These are phyloP conservation scores for Phataginus tricuspis DNA, from an alignment of 2,797 vertebrate species.

Conservation along the genomic window DNA sequence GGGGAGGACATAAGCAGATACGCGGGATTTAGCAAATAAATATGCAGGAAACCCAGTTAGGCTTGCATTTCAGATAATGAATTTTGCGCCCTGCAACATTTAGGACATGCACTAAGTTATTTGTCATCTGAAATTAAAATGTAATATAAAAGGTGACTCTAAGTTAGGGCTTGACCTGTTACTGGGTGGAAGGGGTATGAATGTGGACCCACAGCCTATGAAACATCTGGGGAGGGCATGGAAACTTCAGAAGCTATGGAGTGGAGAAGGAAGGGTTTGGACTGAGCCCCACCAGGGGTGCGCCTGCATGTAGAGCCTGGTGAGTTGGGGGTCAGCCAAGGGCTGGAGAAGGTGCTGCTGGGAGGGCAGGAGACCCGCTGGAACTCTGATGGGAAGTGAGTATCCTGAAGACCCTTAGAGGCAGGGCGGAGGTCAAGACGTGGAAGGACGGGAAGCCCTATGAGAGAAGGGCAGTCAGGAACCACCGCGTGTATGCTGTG, in stretches of 20 bases:
- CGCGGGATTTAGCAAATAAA: background rate
- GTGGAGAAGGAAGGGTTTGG: background rate
- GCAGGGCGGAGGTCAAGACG: background rate
- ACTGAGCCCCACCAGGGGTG: background rate
- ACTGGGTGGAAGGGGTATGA: background rate
- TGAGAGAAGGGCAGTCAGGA: background rate
- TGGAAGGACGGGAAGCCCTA: background rate
- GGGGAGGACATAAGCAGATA: background rate
- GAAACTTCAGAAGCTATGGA: background rate
- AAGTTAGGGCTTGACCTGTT: background rate
- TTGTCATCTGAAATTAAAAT: background rate
- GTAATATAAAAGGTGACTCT: background rate
- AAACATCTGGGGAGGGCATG: background rate
- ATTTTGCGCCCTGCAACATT: background rate
- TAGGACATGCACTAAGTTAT: background rate
- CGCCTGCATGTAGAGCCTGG: background rate
- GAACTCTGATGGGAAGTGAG: background rate
- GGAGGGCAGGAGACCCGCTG: background rate
- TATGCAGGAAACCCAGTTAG: background rate
- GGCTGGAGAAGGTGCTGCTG: background rate
- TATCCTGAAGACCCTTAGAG: background rate
- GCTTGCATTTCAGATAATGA: background rate
- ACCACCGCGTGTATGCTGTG: background rate
- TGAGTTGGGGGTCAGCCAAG: background rate
- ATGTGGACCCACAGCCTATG: background rate